These are phyloP conservation scores for Polia nebulosa DNA, from an alignment of 2,888 invertebrate species.

Conservation along the genomic window DNA sequence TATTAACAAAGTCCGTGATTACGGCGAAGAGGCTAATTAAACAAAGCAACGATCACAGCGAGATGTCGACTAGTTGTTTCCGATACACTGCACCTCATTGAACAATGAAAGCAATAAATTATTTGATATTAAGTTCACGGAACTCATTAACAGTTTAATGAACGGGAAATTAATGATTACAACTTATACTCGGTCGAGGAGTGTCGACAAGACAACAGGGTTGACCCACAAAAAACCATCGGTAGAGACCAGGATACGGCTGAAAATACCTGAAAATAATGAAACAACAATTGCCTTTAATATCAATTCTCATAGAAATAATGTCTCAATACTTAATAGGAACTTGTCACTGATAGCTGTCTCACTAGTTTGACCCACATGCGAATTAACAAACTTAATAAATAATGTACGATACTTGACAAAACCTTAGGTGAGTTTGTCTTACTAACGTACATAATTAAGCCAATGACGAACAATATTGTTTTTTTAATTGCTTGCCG, in stretches of 20 bases:
- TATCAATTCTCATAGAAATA: too few relatives aligned
- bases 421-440: too few relatives aligned
- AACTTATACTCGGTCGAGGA: neutral
- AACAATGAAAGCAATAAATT: slow-evolving; percentile 62
- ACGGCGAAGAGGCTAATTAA: slow-evolving; percentile 12
- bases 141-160: slow-evolving; percentile 53
- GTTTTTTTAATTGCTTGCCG: too few relatives aligned
- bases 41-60: slow-evolving; percentile 24
- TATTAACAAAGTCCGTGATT: neutral
- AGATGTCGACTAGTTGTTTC: slow-evolving; percentile 46
- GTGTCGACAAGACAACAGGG: neutral
- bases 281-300: too few relatives aligned
- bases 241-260: neutral
- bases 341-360: too few relatives aligned
- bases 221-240: neutral
- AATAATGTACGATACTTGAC: too few relatives aligned
- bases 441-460: too few relatives aligned
- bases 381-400: too few relatives aligned
- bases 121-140: slow-evolving; percentile 48
- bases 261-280: too few relatives aligned
- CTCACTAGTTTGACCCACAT: too few relatives aligned
- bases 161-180: slow-evolving; percentile 46
- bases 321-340: too few relatives aligned
- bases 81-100: slow-evolving; percentile 56
- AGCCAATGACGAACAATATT: too few relatives aligned